A percentile compares a stretch with the other conserved stretches of the same genome.
These are phyloP conservation scores for Manis javanica DNA, from an alignment of 2,797 vertebrate species.

Conservation along the genomic window DNA sequence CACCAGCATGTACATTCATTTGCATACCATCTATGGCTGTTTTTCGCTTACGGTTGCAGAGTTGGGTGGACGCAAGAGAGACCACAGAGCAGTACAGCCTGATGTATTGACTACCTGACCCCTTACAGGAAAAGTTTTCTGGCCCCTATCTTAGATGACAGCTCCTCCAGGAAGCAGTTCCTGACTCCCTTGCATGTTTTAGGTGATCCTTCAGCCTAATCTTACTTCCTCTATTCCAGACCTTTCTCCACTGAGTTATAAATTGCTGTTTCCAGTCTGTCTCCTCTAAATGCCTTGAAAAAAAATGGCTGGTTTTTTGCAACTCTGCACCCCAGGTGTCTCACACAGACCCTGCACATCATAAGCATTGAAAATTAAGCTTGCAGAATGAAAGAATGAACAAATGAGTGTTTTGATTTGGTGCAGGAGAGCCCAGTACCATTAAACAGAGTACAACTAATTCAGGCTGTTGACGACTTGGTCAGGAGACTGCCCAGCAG, in stretches of 20 bases:
- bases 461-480: background rate
- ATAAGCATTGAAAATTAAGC: background rate
- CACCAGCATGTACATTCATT: background rate
- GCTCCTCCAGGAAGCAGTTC: background rate
- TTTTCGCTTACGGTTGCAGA: background rate
- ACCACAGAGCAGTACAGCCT: rapidly evolving
- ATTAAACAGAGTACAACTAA: background rate
- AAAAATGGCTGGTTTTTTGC: background rate
- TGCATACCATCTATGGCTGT: background rate
- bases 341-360: background rate
- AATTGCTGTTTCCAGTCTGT: background rate
- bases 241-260: background rate
- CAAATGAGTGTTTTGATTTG: background rate
- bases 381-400: background rate
- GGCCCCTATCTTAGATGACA: background rate
- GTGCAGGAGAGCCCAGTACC: background rate
- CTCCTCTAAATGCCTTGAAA: background rate
- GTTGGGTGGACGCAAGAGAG: background rate
- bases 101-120: background rate
- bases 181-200: background rate
- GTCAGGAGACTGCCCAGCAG: too few species aligned
- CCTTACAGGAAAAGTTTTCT: background rate
- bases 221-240: background rate
- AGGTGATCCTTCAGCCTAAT: too few species aligned
- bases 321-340: background rate